phyloP scores from a whole-genome alignment of 1,140 invertebrate genomes.

The Caerostris extrusa region DNA sequence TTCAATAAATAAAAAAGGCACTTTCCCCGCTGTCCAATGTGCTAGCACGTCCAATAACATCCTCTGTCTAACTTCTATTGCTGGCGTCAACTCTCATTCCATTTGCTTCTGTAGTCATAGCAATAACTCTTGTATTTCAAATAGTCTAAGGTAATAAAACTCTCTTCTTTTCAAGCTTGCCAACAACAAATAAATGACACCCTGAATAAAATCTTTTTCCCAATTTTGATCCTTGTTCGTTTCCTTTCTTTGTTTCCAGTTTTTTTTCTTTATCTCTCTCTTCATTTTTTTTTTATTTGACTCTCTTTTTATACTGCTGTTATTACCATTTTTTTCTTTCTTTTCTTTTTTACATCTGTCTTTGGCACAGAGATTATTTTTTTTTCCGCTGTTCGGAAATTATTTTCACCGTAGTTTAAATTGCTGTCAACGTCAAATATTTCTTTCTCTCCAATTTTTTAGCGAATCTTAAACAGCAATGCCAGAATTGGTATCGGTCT shows the following conservation, averaged over 20 bases:
- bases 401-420: background rate
- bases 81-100: background rate
- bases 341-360: background rate
- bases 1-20: background rate
- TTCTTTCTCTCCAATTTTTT: too few species aligned
- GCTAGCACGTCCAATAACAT: background rate
- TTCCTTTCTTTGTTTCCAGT: background rate
- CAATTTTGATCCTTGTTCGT: background rate
- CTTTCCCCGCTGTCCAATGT: background rate
- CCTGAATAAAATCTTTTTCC: background rate
- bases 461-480: too few species aligned
- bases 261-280: background rate
- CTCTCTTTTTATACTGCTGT: too few species aligned
- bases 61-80: background rate
- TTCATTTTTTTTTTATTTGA: too few species aligned
- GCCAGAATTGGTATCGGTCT: too few species aligned
- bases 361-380: background rate
- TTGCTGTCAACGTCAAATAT: background rate
- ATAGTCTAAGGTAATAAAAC: background rate
- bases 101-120: background rate
- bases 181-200: background rate
- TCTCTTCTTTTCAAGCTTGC: background rate
- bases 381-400: background rate
- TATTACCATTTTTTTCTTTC: too few species aligned
- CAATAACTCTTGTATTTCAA: constrained; percentile 41